These are phyloP conservation scores for Electrophaes corylata DNA, from an alignment of 2,888 invertebrate species.

Conservation along the genomic window DNA sequence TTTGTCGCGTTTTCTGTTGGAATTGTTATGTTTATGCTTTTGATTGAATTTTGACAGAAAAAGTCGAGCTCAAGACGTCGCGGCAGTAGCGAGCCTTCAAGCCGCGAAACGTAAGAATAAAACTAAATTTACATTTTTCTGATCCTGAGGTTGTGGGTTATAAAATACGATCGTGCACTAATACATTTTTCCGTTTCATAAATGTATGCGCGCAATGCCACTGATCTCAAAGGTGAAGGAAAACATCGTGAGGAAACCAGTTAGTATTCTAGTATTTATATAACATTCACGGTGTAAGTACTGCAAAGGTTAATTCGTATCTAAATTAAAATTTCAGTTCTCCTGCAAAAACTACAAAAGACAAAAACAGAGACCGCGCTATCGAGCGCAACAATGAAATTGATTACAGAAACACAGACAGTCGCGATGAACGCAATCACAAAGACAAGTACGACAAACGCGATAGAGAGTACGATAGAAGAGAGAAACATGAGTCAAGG, in stretches of 20 bases:
- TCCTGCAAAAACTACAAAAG: constrained; percentile 65
- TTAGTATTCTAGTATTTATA: too few relatives aligned
- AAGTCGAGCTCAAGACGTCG: constrained; percentile 74
- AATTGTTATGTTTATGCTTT: constrained; percentile 51
- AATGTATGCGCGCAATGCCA: too few relatives aligned
- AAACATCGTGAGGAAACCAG: too few relatives aligned
- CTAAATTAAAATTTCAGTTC: constrained; percentile 73
- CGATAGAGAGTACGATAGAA: constrained; percentile 40
- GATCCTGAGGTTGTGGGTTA: too few relatives aligned
- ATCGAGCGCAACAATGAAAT: constrained; percentile 64
- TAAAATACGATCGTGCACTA: too few relatives aligned
- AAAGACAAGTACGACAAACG: constrained; percentile 69
- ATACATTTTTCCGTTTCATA: too few relatives aligned
- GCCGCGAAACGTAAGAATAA: constrained; percentile 65
- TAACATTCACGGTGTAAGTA: too few relatives aligned
- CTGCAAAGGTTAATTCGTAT: too few relatives aligned
- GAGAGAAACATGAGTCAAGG: constrained; percentile 44
- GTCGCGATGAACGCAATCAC: constrained; percentile 69
- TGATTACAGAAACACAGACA: constrained; percentile 69
- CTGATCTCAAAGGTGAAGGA: too few relatives aligned
- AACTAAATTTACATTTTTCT: not conserved
- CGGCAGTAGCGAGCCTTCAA: constrained; percentile 67
- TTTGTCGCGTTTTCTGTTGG: constrained; percentile 47
- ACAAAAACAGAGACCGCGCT: constrained; percentile 63
- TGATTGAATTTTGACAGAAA: constrained; percentile 74